These are phyloP conservation scores for Amaurobius ferox DNA, from an alignment of 2,888 invertebrate species.

Conservation along the genomic window DNA sequence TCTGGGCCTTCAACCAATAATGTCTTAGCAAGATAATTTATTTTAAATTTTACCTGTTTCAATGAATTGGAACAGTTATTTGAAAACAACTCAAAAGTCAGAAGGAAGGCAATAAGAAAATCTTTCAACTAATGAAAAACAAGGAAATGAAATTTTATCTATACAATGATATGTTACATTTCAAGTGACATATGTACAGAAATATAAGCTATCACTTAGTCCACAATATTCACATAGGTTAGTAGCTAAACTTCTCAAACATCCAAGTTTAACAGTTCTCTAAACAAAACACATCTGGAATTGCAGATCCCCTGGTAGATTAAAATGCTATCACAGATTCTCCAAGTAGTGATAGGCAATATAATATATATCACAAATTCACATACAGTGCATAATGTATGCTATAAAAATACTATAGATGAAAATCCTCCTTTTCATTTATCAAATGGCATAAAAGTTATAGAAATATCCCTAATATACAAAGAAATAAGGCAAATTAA, in stretches of 20 bases:
- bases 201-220: not conserved
- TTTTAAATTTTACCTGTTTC: not conserved
- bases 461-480: slow-evolving; percentile 44
- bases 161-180: slow-evolving; percentile 7
- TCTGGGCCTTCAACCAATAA: too few relatives aligned
- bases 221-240: not conserved
- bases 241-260: not conserved
- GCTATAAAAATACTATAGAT: slow-evolving; percentile 70
- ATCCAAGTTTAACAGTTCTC: not conserved
- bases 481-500: slow-evolving; percentile 67
- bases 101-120: too few relatives aligned
- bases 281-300: not conserved
- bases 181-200: not conserved
- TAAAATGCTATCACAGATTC: slow-evolving; percentile 64
- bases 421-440: slow-evolving; percentile 31
- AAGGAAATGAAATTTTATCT: not conserved
- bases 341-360: slow-evolving; percentile 52
- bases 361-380: slow-evolving; percentile 41
- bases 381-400: slow-evolving; percentile 30
- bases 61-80: not conserved
- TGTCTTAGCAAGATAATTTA: too few relatives aligned
- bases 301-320: not conserved
- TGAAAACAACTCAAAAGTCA: too few relatives aligned
- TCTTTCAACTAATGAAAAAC: not conserved
- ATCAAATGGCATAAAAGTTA: slow-evolving; percentile 56